Conservation (phyloP, 2,113 vertebrate species). For the Nestor notabilis region DNA sequence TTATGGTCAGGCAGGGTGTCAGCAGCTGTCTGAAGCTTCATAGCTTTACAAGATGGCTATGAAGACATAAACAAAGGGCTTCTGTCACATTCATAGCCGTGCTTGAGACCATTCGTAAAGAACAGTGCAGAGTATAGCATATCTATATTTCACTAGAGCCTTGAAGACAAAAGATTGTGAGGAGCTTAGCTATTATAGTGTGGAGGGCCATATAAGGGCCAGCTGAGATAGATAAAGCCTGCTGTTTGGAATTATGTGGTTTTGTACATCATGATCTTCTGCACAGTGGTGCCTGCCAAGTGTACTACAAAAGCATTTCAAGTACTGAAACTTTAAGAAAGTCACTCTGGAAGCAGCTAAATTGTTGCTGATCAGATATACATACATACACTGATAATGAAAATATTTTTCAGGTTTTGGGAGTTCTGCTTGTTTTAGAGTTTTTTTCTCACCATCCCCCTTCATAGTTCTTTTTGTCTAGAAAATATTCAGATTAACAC, state of each 20-base stretch:
- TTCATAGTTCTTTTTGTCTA: neutral
- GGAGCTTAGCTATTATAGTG: neutral
- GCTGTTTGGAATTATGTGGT: neutral
- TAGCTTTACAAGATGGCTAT: neutral
- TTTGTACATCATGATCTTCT: slow-evolving; percentile 14
- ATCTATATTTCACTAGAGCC: neutral
- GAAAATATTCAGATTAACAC: neutral
- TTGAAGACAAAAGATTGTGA: neutral
- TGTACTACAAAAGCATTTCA: slow-evolving; percentile 13
- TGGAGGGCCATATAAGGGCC: neutral
- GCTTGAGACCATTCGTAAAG: neutral
- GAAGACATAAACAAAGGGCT: neutral
- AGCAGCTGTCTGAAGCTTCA: neutral
- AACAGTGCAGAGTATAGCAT: neutral
- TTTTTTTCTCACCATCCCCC: neutral
- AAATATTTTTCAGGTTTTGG: neutral
- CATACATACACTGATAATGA: neutral
- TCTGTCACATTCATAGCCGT: neutral
- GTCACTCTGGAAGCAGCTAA: neutral
- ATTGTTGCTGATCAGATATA: neutral
- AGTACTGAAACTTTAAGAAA: neutral
- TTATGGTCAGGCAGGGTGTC: neutral
- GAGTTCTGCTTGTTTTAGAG: accelerated
- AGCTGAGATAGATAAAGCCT: neutral
- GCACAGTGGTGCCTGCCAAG: neutral